Evolutionary conservation across 2,113 vertebrate genomes (phyloP), one percentile per base, ranked within the genome.

Genomic region (Aegithalos caudatus): DNA sequence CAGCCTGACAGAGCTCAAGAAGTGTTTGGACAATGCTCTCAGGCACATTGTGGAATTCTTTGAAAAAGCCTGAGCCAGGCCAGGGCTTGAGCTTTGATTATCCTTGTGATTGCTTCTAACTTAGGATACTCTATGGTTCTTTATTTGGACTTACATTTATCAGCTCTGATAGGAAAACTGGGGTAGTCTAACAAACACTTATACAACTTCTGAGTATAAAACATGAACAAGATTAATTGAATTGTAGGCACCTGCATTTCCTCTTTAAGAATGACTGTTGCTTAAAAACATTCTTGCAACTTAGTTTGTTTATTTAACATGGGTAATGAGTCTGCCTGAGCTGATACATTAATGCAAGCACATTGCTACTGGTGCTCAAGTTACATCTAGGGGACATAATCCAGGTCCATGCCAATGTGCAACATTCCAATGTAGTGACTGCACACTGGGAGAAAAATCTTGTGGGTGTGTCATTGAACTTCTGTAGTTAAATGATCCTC

Each of bases 221-320:
- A 51, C 7, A 7, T 57, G 29, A 81, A 17, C 44, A 69, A 58
- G 27, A 2, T 3, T 76, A 48, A 69, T 44, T 85, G 48, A 64
- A 40, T 72, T 60, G 62, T 64, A 61, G 27, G 2, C 54, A 57
- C 28, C n/a, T 87, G 18, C 57, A 42, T 91, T 89, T 91, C 35
- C 22, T 35, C 37, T 85, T 53, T 48, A 60, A 53, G 61, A 81
- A 71, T 76, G 44, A 23, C n/a, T 60, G 12, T 33, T 89, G 48
- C 54, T 85, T 78, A 72, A 76, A 94, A 95, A 28, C 44, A 86
- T 48, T 74, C 77, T 84, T 94, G 69, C 25, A 66, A 71, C n/a
- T 77, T 88, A 24, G 45, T 42, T 21, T 92, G 54, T 95, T 76
- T 90, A 23, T 87, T 92, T 92, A 73, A 48, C 44, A 72, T n/a